These are phyloP conservation scores for Heloderma charlesbogerti DNA, from an alignment of 2,113 vertebrate genomes.

Conservation along the genomic window DNA sequence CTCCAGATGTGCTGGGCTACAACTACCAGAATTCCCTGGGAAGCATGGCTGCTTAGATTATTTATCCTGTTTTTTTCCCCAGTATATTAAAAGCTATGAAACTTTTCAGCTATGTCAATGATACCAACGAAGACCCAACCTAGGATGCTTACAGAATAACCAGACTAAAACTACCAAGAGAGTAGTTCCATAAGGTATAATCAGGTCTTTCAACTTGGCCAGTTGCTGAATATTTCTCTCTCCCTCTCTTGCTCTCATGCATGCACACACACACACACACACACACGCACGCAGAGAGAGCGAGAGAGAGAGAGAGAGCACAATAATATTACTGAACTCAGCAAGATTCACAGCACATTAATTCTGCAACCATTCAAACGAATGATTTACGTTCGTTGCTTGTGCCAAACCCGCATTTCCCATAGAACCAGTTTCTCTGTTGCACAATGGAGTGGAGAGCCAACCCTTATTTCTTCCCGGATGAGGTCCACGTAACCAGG, in stretches of 20 bases:
- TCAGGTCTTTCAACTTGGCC: not conserved
- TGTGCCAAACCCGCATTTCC: not conserved
- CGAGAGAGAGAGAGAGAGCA: too few species aligned
- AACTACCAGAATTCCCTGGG: too few species aligned
- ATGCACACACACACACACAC: too few species aligned
- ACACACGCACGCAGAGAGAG: too few species aligned
- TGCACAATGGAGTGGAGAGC: rapidly evolving
- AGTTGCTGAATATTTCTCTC: not conserved
- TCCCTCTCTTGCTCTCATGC: too few species aligned
- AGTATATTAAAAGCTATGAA: not conserved
- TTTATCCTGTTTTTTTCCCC: not conserved
- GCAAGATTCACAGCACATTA: rapidly evolving
- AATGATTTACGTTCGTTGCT: not conserved
- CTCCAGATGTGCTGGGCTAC: too few species aligned
- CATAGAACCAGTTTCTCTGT: not conserved
- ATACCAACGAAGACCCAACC: not conserved
- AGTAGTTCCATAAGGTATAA: not conserved
- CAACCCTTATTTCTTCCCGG: rapidly evolving
- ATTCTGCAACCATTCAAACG: not conserved
- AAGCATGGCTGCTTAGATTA: too few species aligned
- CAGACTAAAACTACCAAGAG: not conserved
- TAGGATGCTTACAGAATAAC: not conserved
- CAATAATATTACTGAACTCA: not conserved
- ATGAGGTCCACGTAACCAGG: rapidly evolving
- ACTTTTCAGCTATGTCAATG: not conserved